Evolutionary conservation across 2,797 vertebrate species (phyloP).

Genomic region (Coilia nasus): DNA sequence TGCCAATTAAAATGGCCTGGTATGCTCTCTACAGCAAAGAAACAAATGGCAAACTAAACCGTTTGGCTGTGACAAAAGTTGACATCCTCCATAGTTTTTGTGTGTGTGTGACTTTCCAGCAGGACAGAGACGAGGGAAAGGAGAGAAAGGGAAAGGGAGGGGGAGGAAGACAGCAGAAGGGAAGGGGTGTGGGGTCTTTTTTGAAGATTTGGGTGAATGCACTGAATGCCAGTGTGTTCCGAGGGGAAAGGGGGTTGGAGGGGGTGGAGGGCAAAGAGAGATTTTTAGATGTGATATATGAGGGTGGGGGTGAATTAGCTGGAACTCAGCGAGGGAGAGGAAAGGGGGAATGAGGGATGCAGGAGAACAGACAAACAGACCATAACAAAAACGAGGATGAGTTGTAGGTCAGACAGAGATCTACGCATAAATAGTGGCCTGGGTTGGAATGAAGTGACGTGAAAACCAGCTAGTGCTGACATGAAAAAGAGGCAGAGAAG

Average conservation of each 20-base stretch:
- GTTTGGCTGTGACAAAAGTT: background rate
- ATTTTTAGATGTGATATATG: constrained; percentile 35
- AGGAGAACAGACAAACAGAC: constrained; percentile 18
- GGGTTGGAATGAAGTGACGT: constrained; percentile 39
- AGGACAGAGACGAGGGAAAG: constrained; percentile 31
- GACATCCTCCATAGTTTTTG: background rate
- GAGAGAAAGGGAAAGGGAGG: constrained; percentile 33
- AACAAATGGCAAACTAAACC: constrained; percentile 16
- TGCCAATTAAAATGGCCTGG: constrained; percentile 40
- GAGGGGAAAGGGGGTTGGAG: constrained; percentile 50
- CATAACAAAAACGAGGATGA: constrained; percentile 33
- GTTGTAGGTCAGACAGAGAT: constrained; percentile 24
- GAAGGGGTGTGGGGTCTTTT: constrained; percentile 28
- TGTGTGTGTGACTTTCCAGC: constrained; percentile 42
- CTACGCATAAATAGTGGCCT: background rate
- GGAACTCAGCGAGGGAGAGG: constrained; percentile 29
- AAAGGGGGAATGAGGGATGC: constrained; percentile 30
- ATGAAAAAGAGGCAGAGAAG: constrained; percentile 58
- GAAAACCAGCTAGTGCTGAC: constrained; percentile 65
- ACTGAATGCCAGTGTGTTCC: constrained; percentile 57
- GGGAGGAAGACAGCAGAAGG: constrained; percentile 38
- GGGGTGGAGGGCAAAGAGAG: constrained; percentile 34
- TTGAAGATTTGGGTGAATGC: constrained; percentile 63
- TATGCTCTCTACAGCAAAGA: constrained; percentile 37
- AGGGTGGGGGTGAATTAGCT: constrained; percentile 29